phyloP scores from a whole-genome alignment of 2,113 vertebrate genomes.

The Centropristis striata region DNA sequence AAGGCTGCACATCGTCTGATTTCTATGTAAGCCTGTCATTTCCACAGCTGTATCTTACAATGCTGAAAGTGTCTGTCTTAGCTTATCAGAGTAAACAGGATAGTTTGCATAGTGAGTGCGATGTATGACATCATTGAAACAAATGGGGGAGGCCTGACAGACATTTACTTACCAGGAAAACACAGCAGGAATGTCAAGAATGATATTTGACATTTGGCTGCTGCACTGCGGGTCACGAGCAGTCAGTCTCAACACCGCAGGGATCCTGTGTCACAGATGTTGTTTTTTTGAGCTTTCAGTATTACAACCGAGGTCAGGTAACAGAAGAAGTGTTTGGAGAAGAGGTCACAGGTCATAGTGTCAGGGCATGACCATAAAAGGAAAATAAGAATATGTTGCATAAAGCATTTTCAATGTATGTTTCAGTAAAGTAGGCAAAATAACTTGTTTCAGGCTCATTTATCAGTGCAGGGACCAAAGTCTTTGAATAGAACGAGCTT shows the following conservation, averaged over 20 bases:
- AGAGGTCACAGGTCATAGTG: not conserved
- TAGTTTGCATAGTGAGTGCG: not conserved
- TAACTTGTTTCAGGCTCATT: not conserved
- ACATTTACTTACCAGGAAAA: slow-evolving; percentile 4
- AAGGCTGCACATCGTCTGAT: not conserved
- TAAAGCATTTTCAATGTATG: not conserved
- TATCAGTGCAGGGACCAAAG: not conserved
- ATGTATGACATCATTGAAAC: not conserved
- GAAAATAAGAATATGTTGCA: not conserved
- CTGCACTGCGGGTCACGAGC: not conserved
- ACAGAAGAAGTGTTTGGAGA: not conserved
- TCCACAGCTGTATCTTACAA: not conserved
- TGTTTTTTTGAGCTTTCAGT: not conserved
- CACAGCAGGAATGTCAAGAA: slow-evolving; percentile 31
- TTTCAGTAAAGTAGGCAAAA: not conserved
- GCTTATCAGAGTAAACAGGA: not conserved
- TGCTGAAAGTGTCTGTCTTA: not conserved
- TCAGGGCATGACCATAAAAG: not conserved
- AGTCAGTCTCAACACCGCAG: not conserved
- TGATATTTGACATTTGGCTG: slow-evolving; percentile 9
- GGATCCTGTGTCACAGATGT: not conserved
- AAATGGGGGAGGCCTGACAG: not conserved
- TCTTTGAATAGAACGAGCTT: slow-evolving; percentile 1
- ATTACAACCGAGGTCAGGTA: not conserved
- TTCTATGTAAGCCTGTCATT: not conserved